Evolutionary conservation across 2,888 invertebrate species (phyloP), one percentile per base, ranked within the genome.

Genomic region (Parascotia fuliginaria): DNA sequence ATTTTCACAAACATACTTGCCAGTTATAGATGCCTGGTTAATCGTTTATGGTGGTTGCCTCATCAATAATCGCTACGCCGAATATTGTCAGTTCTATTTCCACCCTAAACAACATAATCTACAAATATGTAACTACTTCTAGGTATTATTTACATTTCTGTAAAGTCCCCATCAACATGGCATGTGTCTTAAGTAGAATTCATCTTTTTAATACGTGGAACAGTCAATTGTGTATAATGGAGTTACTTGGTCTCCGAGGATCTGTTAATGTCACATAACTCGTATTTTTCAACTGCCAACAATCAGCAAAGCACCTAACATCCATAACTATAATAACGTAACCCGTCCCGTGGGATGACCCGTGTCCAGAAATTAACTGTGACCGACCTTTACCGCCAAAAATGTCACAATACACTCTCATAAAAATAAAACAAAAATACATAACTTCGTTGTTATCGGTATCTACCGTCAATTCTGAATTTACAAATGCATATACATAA

Each of bases 361-460:
- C 46, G 6, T 29, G 22, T 46, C 29, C 46, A 34, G 19, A 40
- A 46, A 41, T 46, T 36, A 16, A 41, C 34, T 22, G 33, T 33
- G 39, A 45, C 16, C 22, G 19, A 41, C 40, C 19, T 34, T 40
- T 22, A 41, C 27, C 4, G 14, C 29, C 29, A 41, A 41, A 46
- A 40, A 34, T 29, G 32, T 44, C 24, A 34, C 16, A 45, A 16
- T 34, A 27, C 16, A 45, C 28, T 45, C 15, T 7, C 13, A 15
- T 13, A 39, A 39, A n/a, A 14, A 37, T 24, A 43, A 34, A 12
- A 3, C n/a, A 22, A 37, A 16, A n/a, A 19, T 16, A 24, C 24
- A 28, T 16, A 9, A 34, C n/a, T n/a, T n/a, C n/a, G n/a, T n/a
- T n/a, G n/a, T n/a, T n/a, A n/a, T n/a, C n/a, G n/a, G n/a, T n/a